Evolutionary conservation across 2,113 vertebrate species (phyloP).

Genomic region (Sus scrofa): T2T-Sscrofa CM000812.6:145171501-145172000

Average conservation of each 20-base stretch:
- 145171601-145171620: background rate
- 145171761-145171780: background rate
- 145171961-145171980: too few relatives aligned
- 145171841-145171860: background rate
- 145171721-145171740: background rate
- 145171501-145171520: constrained; percentile 3
- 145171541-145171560: background rate
- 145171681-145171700: constrained; percentile 1
- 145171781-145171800: background rate
- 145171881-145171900: background rate
- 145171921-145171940: background rate
- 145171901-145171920: background rate
- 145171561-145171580: background rate
- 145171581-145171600: background rate
- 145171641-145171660: background rate
- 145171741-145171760: background rate
- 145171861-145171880: background rate
- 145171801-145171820: background rate
- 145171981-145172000: too few relatives aligned
- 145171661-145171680: background rate
- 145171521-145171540: background rate
- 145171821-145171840: background rate
- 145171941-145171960: background rate
- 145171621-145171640: background rate
- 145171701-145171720: background rate